Percentiles rank a stretch among this genome's conserved stretches.
Evolutionary conservation across 1,140 invertebrate species (phyloP).

Genomic region (Stegodyphus dumicola): DNA sequence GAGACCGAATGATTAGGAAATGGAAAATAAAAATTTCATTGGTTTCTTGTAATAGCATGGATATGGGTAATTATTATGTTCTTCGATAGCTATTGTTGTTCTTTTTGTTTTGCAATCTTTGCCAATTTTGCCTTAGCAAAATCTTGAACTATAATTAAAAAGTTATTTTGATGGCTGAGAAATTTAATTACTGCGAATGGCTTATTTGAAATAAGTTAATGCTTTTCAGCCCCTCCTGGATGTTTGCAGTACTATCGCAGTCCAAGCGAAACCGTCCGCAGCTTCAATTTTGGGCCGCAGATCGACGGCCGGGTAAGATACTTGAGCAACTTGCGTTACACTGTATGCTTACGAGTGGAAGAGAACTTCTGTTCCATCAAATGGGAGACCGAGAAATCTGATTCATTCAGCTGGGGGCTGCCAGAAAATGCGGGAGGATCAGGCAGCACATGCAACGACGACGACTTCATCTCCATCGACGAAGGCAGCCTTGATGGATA

Average conservation of each 20-base stretch:
- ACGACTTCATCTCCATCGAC: constrained; percentile 92
- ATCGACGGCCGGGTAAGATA: constrained; percentile 74
- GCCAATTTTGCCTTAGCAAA: no score
- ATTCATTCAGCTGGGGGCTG: constrained; percentile 62
- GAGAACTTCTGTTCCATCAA: constrained; percentile 86
- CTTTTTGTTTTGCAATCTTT: no score
- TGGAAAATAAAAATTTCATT: constrained; percentile 84
- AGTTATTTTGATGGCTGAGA: no score
- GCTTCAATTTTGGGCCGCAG: constrained; percentile 76
- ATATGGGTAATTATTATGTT: constrained; percentile 62
- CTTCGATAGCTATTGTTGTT: no score
- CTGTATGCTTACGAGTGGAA: constrained; percentile 84
- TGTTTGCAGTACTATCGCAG: constrained; percentile 64
- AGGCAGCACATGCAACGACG: constrained; percentile 77
- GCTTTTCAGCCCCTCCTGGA: constrained; percentile 63
- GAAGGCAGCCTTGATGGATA: constrained; percentile 69
- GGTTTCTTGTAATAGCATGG: constrained; percentile 78
- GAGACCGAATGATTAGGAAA: constrained; percentile 74
- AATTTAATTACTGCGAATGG: no score
- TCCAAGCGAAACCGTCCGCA: constrained; percentile 63
- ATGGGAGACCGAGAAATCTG: constrained; percentile 63
- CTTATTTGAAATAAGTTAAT: no score
- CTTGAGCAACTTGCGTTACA: constrained; percentile 88
- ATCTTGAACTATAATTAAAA: no score
- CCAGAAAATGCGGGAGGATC: constrained; percentile 67